Base-by-base conservation (phyloP, 1,140 invertebrate genomes). In the Helicoverpa armigera region DNA sequence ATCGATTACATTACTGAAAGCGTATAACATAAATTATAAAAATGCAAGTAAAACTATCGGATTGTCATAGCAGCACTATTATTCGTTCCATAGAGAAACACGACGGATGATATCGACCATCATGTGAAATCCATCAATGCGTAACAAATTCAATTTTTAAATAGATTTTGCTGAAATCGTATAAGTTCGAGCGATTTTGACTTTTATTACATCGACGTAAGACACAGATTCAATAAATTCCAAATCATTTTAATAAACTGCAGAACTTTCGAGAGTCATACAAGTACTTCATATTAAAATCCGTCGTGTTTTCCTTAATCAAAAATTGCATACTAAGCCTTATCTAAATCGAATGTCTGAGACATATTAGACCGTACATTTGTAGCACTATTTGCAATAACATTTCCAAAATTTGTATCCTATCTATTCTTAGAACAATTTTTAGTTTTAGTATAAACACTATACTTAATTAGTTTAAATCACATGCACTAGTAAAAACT, bases 401-500 rank as follows among this genome's bases (percentile, higher is more conserved):
- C 78, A 82, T 85, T 65, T 81, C 58, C 54, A 80, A 74, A 67
- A 63, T 29, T 69, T 79, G 56, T 65, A 67, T 53, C 60, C 60
- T 77, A 77, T 69, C 75, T 81, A 81, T 79, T 77, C 67, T 67
- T 85, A 85, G 69, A 87, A 85, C 75, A 58, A 80, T 80, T 83
- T 84, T 84, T 80, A 82, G 79, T 83, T 84, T 84, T 80, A 82
- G 79, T 84, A 83, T 77, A 84, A 84, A 86, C 79, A 82, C 75
- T 83, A 81, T 73, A 75, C 67, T 67, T 77, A 79, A 79, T 82
- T 78, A 80, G 74, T 77, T 83, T 76, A 53, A 77, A 87, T 87
- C 86, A 87, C 85, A 87, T 85, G 81, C 83, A 85, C 83, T 80
- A 84, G 80, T 85, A 82, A 86, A 23, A 76, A 80, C 80, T 80